Conservation (phyloP, 2,888 invertebrate species). For the Eilema griseolum region DNA sequence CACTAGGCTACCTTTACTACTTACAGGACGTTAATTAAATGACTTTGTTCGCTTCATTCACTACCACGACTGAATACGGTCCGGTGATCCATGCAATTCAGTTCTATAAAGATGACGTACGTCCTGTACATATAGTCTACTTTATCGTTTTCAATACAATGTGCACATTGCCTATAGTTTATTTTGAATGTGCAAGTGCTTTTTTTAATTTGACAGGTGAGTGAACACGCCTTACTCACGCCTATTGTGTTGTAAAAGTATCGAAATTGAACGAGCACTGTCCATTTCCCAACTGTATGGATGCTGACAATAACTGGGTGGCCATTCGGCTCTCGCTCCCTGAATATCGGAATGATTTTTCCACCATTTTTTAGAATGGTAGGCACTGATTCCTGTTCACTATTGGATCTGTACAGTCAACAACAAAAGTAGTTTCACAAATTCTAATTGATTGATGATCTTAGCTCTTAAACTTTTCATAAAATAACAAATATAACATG, state of each 20-base stretch:
- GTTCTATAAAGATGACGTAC: background rate
- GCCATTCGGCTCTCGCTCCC: conserved; percentile 73
- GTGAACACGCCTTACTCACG: conserved; percentile 81
- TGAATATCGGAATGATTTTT: conserved; percentile 81
- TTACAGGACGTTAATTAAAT: background rate
- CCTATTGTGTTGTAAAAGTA: conserved; percentile 85
- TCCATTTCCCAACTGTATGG: conserved; percentile 80
- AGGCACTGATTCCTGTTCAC: conserved; percentile 58
- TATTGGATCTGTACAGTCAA: conserved; percentile 18
- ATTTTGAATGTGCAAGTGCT: conserved; percentile 81
- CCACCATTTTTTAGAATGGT: conserved; percentile 73
- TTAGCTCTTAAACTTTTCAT: background rate
- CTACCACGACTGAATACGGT: background rate
- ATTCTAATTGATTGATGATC: background rate
- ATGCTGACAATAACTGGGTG: conserved; percentile 76
- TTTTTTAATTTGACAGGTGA: conserved; percentile 87
- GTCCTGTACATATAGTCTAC: background rate
- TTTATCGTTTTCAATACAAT: conserved; percentile 15
- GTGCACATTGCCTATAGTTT: conserved; percentile 56
- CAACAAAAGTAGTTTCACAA: background rate
- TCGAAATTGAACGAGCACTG: conserved; percentile 83
- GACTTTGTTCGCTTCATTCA: background rate
- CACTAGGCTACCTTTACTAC: too few relatives aligned
- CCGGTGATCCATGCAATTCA: conserved; percentile 2
- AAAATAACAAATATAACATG: background rate